Base-by-base conservation (phyloP, 2,888 invertebrate species). In the Selenia dentaria region DNA sequence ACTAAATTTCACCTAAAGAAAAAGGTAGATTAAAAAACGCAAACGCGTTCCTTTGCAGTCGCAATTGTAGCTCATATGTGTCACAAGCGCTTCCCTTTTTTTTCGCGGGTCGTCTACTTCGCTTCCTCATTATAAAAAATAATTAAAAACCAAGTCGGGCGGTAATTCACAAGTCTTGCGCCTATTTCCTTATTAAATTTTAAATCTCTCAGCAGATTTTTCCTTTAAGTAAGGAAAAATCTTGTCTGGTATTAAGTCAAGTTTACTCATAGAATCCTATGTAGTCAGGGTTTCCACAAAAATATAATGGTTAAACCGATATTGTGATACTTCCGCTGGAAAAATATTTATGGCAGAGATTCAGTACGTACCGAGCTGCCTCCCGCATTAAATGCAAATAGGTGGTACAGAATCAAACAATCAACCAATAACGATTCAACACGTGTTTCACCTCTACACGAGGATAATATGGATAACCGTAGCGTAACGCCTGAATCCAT, bases 181-280 rank as follows among this genome's bases (percentile, higher is more conserved):
- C 51, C 49, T 50, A 50, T 55, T 58, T 50, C 55, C 55, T 47
- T n/a, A n/a, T n/a, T n/a, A n/a, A n/a, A n/a, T n/a, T n/a, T n/a
- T n/a, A n/a, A n/a, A 58, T 46, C 24, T 38, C 45, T 58, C 55
- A 56, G n/a, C n/a, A 40, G 44, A 52, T 55, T 56, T 51, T 48
- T 43, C 44, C 24, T 45, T 49, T 50, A 32, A n/a, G n/a, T n/a
- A n/a, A n/a, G n/a, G 28, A 49, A 51, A 58, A 53, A 55, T 51
- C 51, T 50, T 38, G 40, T 25, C 44, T 18, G 46, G 50, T 45
- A 54, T 58, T 54, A 54, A 58, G 55, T 58, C 53, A 54, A 56
- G 53, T 40, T 45, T 56, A 34, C 40, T 46, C 43, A n/a, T 33
- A 44, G 43, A 26, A 49, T 53, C 45, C 42, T 51, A 41, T 40